Conservation (phyloP, 92 coral and sea anemone species). For the Actinernus sp. region DNA sequence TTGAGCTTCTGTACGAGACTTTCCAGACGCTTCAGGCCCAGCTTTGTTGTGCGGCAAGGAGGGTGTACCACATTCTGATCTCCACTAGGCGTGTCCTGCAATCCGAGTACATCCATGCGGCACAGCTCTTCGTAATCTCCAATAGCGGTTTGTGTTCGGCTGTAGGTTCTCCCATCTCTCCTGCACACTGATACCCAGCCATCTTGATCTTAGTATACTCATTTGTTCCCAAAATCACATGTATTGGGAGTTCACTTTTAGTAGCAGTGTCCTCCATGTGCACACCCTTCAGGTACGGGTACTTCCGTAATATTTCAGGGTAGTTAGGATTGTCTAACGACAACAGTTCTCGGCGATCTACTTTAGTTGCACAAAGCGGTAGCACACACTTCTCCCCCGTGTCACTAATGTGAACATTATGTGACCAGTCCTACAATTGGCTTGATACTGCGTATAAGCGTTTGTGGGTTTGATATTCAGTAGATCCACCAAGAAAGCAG, state of each 20-base stretch:
- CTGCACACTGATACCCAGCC: background rate
- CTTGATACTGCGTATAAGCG: constrained; percentile 23
- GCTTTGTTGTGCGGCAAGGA: no score
- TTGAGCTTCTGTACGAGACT: constrained; percentile 9
- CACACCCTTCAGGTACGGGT: constrained; percentile 14
- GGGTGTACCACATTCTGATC: constrained; percentile 14
- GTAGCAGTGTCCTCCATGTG: constrained; percentile 19
- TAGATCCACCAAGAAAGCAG: constrained; percentile 4
- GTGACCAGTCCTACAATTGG: constrained; percentile 56
- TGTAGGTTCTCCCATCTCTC: background rate
- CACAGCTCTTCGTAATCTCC: constrained; percentile 46
- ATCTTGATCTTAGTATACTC: constrained; percentile 21
- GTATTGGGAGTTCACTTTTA: constrained; percentile 4
- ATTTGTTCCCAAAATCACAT: constrained; percentile 16
- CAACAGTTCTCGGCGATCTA: constrained; percentile 35
- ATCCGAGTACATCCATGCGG: background rate
- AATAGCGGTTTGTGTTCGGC: constrained; percentile 24
- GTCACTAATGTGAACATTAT: constrained; percentile 36
- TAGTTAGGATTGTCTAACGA: constrained; percentile 21
- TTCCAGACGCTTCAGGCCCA: constrained; percentile 12
- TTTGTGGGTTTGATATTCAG: constrained; percentile 3
- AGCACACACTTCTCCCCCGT: constrained; percentile 23
- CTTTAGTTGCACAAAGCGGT: constrained; percentile 8
- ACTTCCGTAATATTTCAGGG: constrained; percentile 8
- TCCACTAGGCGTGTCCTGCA: constrained; percentile 3